These are phyloP conservation scores for Pocota personata DNA, from an alignment of 2,888 invertebrate genomes.

Conservation along the genomic window DNA sequence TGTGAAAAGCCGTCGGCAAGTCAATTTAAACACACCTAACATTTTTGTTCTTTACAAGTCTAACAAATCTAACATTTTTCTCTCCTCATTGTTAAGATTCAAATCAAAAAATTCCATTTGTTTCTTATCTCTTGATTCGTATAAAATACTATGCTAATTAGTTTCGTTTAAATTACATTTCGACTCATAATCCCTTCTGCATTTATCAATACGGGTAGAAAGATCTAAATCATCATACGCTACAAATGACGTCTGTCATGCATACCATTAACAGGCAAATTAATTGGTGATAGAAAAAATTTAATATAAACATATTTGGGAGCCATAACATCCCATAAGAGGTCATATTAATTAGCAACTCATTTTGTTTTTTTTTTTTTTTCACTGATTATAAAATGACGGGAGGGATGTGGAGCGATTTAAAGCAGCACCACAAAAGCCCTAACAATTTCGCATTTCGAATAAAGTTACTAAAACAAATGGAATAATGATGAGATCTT, in stretches of 20 bases:
- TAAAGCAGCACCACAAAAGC: slow-evolving; percentile 12
- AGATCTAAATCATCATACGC: slow-evolving; percentile 50
- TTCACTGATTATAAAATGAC: slow-evolving; percentile 33
- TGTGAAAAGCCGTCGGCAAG: slow-evolving; percentile 10
- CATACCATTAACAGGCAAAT: slow-evolving; percentile 52
- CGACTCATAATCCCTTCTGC: slow-evolving; percentile 28
- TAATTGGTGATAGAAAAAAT: slow-evolving; percentile 53
- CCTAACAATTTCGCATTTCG: slow-evolving; percentile 30
- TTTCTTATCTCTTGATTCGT: slow-evolving; percentile 7
- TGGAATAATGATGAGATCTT: slow-evolving; percentile 37
- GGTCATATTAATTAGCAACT: slow-evolving; percentile 59
- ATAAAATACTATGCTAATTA: slow-evolving; percentile 35
- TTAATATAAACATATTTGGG: slow-evolving; percentile 45
- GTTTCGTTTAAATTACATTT: slow-evolving; percentile 12
- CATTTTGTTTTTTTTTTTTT: slow-evolving; percentile 49
- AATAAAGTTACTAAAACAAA: slow-evolving; percentile 28
- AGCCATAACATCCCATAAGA: slow-evolving; percentile 40
- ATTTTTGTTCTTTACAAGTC: too few species aligned
- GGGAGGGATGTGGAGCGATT: slow-evolving; percentile 38
- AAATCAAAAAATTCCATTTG: slow-evolving; percentile 19
- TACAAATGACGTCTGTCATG: slow-evolving; percentile 55
- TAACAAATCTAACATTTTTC: neutral
- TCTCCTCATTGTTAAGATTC: neutral
- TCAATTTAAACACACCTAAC: neutral
- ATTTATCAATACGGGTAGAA: slow-evolving; percentile 20